Percentiles rank a stretch among this genome's conserved stretches.
These are phyloP conservation scores for Magallana angulata DNA, from an alignment of 1,140 invertebrate genomes.

Conservation along the genomic window DNA sequence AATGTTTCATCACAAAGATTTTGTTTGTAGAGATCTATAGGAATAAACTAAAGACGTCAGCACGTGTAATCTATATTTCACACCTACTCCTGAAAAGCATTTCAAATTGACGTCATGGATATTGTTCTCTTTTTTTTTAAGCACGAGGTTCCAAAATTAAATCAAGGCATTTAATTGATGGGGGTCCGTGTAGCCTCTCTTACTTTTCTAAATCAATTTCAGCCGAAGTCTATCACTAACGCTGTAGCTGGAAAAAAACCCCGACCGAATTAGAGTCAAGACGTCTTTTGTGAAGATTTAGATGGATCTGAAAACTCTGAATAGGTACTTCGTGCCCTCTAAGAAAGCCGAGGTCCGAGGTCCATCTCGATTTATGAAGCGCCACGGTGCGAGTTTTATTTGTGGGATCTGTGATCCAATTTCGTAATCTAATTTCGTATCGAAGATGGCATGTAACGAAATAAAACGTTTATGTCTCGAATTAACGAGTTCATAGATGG, in stretches of 20 bases:
- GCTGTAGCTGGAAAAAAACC: too few species aligned
- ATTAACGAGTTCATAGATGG: constrained; percentile 13
- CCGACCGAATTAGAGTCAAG: too few species aligned
- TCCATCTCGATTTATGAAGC: background rate
- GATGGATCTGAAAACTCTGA: too few species aligned
- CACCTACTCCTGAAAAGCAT: background rate
- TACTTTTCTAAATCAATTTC: background rate
- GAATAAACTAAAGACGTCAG: too few species aligned
- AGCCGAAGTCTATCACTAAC: too few species aligned
- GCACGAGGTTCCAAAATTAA: background rate
- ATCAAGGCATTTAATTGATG: background rate
- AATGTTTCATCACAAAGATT: too few species aligned
- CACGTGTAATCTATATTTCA: too few species aligned
- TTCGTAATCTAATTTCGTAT: constrained; percentile 22
- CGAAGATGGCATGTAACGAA: constrained; percentile 22
- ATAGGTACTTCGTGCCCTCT: too few species aligned
- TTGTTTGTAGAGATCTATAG: too few species aligned
- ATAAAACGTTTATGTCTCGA: constrained; percentile 14
- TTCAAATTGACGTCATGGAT: background rate
- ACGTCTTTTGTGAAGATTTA: too few species aligned
- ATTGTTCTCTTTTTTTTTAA: background rate
- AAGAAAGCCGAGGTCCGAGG: background rate
- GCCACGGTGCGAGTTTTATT: background rate
- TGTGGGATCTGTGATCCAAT: background rate
- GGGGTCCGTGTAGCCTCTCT: background rate